A percentile compares a stretch with the other conserved stretches of the same genome.
Conservation (phyloP, 2,797 vertebrate genomes). For the Hemitrygon akajei region DNA sequence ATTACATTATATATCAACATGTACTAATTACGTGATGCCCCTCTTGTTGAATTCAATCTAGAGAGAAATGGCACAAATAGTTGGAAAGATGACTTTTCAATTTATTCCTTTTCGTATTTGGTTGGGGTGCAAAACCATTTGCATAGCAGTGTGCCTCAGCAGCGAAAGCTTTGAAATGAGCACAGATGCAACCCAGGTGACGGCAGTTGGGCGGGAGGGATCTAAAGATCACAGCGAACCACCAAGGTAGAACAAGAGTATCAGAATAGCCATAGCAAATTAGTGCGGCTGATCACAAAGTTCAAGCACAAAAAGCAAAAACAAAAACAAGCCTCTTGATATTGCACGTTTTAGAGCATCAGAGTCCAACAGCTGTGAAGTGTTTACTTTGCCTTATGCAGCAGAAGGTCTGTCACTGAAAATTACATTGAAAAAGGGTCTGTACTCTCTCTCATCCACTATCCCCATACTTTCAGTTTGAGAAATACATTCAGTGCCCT, state of each 20-base stretch:
- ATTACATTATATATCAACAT: background rate
- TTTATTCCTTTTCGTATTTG: background rate
- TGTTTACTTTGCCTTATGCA: background rate
- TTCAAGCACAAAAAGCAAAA: constrained; percentile 18
- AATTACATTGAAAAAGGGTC: background rate
- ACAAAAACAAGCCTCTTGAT: background rate
- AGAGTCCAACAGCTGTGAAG: background rate
- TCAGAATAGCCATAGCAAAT: background rate
- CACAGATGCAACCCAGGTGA: background rate
- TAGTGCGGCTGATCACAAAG: background rate
- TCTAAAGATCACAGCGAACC: background rate
- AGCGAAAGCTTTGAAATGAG: constrained; percentile 19
- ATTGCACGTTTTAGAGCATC: background rate
- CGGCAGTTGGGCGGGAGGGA: no score
- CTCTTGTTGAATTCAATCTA: background rate
- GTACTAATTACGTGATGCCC: background rate
- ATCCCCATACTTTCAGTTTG: background rate
- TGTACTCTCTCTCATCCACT: background rate
- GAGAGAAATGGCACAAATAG: background rate
- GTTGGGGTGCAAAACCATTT: no score
- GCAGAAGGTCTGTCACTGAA: background rate
- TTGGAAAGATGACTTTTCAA: background rate
- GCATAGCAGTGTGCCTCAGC: background rate
- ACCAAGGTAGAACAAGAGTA: background rate
- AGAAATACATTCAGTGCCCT: background rate